phyloP scores from a whole-genome alignment of 2,113 vertebrate species.

The Felis catus region DNA sequence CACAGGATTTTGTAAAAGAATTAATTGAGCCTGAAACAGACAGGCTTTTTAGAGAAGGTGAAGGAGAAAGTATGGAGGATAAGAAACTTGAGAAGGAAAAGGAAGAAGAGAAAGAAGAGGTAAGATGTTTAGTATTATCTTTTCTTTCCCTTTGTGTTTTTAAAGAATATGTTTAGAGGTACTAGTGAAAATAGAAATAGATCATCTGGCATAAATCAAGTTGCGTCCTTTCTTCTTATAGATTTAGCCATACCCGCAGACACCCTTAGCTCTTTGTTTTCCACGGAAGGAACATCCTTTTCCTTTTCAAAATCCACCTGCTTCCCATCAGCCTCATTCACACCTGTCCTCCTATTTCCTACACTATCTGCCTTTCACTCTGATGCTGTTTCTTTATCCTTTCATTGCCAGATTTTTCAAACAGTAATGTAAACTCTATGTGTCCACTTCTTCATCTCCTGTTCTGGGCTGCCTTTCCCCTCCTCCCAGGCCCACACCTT shows the following conservation, averaged over 20 bases:
- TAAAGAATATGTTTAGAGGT: neutral
- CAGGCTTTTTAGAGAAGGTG: neutral
- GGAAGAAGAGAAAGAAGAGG: constrained; percentile 60
- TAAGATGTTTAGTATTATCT: constrained; percentile 21
- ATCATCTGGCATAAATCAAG: neutral
- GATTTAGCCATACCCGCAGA: neutral
- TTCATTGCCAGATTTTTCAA: neutral
- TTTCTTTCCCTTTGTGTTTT: neutral
- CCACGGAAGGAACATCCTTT: neutral
- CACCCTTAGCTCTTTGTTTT: neutral
- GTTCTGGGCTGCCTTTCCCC: neutral
- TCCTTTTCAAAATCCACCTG: neutral
- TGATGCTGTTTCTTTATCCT: neutral
- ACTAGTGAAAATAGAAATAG: neutral
- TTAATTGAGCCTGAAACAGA: neutral
- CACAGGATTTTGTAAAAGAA: constrained; percentile 32
- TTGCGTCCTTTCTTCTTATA: neutral
- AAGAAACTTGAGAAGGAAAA: neutral
- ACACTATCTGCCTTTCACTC: neutral
- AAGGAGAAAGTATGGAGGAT: neutral
- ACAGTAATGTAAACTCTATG: neutral
- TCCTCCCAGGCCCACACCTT: neutral
- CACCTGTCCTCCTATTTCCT: neutral
- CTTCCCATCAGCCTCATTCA: neutral
- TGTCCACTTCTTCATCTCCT: neutral